phyloP scores from a whole-genome alignment of 1,140 invertebrate genomes.

The Rhopalosiphum padi region DNA sequence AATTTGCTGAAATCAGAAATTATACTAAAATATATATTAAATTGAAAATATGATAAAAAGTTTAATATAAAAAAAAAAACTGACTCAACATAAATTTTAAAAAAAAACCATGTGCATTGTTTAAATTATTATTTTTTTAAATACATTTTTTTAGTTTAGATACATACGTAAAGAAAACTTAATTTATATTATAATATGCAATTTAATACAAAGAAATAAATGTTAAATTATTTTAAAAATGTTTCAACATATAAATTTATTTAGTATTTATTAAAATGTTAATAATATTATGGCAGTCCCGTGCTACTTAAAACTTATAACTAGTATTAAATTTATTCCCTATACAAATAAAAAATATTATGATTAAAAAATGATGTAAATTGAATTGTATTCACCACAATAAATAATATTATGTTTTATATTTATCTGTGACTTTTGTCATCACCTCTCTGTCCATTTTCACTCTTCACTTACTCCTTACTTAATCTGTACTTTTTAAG shows the following conservation, averaged over 20 bases:
- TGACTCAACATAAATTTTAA: not conserved
- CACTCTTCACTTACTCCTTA: not conserved
- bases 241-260: not conserved
- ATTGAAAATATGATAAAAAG: not conserved
- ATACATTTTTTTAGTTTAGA: no score
- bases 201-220: not conserved
- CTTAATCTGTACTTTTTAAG: not conserved
- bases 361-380: not conserved
- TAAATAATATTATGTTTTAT: not conserved
- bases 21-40: not conserved
- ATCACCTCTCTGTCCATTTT: not conserved
- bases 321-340: not conserved
- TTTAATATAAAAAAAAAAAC: not conserved
- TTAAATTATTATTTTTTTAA: no score
- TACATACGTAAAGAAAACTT: not conserved
- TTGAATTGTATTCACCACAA: not conserved
- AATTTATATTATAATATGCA: not conserved
- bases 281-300: not conserved
- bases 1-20: not conserved
- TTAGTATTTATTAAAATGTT: not conserved
- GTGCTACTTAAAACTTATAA: not conserved
- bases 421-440: not conserved
- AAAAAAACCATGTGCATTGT: no score
- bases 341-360: not conserved
- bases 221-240: not conserved